These are phyloP conservation scores for Ormyrus thymus DNA, from an alignment of 2,888 invertebrate genomes.

Conservation along the genomic window DNA sequence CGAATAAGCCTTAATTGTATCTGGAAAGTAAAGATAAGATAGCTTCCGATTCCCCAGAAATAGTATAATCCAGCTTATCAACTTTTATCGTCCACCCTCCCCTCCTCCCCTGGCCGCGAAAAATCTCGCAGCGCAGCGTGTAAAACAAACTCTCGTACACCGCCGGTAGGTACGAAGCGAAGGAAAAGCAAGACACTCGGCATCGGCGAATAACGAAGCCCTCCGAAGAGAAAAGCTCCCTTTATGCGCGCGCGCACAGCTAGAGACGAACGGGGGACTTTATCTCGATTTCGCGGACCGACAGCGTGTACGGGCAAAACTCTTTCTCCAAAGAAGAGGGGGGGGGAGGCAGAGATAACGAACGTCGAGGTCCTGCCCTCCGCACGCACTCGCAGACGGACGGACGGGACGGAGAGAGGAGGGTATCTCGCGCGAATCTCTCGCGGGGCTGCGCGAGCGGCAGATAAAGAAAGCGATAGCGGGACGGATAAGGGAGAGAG, in stretches of 20 bases:
- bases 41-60: too few relatives aligned
- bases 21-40: too few relatives aligned
- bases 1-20: too few relatives aligned
- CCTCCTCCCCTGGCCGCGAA: too few relatives aligned
- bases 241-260: slow-evolving; percentile 10
- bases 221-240: slow-evolving; percentile 41
- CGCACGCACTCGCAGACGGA: neutral
- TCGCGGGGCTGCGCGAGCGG: slow-evolving; percentile 20
- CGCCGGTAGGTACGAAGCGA: neutral
- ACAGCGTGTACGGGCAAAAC: slow-evolving; percentile 42
- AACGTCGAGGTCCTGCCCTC: slow-evolving; percentile 1
- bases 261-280: neutral
- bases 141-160: too few relatives aligned
- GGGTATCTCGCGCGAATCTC: slow-evolving; percentile 42
- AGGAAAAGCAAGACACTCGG: slow-evolving; percentile 2
- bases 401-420: neutral
- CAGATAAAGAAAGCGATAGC: slow-evolving; percentile 52
- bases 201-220: neutral
- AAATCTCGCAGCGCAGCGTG: too few relatives aligned
- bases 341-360: slow-evolving; percentile 7
- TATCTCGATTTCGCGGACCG: slow-evolving; percentile 45
- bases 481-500: slow-evolving; percentile 44
- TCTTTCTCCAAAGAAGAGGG: slow-evolving; percentile 16
- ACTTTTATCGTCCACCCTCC: too few relatives aligned
- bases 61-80: too few relatives aligned